phyloP scores from a whole-genome alignment of 2,113 vertebrate species.

The Mola mola region DNA sequence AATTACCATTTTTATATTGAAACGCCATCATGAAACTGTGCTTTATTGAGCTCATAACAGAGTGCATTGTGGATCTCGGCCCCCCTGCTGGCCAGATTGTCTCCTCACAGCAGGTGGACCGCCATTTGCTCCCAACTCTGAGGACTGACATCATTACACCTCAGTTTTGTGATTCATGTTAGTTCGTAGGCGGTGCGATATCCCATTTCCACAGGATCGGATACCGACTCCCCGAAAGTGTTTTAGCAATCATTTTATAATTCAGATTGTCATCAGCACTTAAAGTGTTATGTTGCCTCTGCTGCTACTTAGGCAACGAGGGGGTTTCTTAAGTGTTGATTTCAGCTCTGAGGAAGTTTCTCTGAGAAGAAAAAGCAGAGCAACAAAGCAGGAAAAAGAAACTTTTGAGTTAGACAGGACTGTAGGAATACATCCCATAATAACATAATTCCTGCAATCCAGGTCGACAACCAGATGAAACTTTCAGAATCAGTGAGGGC shows the following conservation, averaged over 20 bases:
- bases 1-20: conserved; percentile 75
- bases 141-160: conserved; percentile 88
- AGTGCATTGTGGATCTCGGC: conserved; percentile 69
- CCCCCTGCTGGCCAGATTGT: conserved; percentile 77
- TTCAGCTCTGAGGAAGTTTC: conserved; percentile 27
- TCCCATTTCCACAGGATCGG: conserved; percentile 63
- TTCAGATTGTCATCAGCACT: conserved; percentile 52
- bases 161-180: conserved; percentile 80
- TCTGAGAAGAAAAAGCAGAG: conserved; percentile 6
- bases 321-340: conserved; percentile 5
- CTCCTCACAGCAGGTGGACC: conserved; percentile 81
- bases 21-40: conserved; percentile 76
- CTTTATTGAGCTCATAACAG: conserved; percentile 82
- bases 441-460: conserved; percentile 61
- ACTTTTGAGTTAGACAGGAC: conserved; percentile 54
- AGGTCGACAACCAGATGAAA: conserved; percentile 65
- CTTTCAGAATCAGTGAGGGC: conserved; percentile 62
- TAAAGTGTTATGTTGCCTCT: conserved; percentile 40
- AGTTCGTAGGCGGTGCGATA: conserved; percentile 68
- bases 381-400: conserved; percentile 7
- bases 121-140: conserved; percentile 80
- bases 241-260: conserved; percentile 57
- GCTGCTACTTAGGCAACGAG: conserved; percentile 18
- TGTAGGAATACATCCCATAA: conserved; percentile 71
- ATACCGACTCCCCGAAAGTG: conserved; percentile 41